Evolutionary conservation across 2,797 vertebrate genomes (phyloP), one percentile per base, ranked within the genome.

Genomic region (Melanotaenia boesemani): DNA sequence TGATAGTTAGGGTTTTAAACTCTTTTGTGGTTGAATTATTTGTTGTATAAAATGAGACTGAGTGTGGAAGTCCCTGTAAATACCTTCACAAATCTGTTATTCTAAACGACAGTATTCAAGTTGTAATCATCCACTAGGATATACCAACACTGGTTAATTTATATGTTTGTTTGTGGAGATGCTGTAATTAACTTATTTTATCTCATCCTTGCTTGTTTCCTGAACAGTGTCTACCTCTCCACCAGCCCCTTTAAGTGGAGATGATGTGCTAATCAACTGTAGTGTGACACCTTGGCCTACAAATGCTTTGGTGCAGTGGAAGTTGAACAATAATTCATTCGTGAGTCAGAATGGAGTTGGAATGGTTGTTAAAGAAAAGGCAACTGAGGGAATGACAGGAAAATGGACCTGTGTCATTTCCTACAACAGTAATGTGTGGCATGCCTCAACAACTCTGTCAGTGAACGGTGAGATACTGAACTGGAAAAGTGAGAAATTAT

Each of bases 361-460:
- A 1, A 37, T 10, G 9, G 10, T 22, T 52, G 3, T 73, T 46
- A 63, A 0, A 4, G 52, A 30, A 6, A 74, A 28, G 1, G 91
- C 82, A 3, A 85, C 88, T 0, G 63, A 12, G 0, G 69, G 2
- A 13, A 10, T 92, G 26, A 30, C 26, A 0, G 94, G 94, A 72
- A 76, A 54, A 5, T 95, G 94, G 94, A 93, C 86, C 30, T 95
- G 95, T 26, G 37, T 76, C 0, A 34, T 94, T 44, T 0, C 1
- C 6, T 39, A 64, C 44, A 2, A 8, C 1, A 46, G 44, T 28
- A 58, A 37, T 18, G 24, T 32, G n/a, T 69, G 41, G 2, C 74
- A 22, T 18, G 87, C 82, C 26, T 90, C 87, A 0, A 62, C 77
- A 7, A 6, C 28, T n/a, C 69, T 95, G 60, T 72, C 80, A 1